A percentile compares a stretch with the other conserved stretches of the same genome.
phyloP scores from a whole-genome alignment of 2,888 invertebrate genomes.

The Brachyptera putata region DNA sequence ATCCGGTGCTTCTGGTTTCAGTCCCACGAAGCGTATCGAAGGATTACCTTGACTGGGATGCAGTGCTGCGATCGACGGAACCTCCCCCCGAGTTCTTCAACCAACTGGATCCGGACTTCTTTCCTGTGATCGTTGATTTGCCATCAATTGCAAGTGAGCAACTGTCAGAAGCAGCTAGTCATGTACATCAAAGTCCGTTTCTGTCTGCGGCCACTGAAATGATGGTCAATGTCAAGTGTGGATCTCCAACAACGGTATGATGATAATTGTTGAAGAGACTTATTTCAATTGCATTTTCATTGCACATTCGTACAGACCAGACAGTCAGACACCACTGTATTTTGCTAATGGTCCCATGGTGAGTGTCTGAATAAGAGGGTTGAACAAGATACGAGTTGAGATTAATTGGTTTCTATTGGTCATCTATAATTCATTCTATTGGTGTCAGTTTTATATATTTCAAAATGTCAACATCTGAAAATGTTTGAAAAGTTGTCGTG shows the following conservation, averaged over 20 bases:
- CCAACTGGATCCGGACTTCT: constrained; percentile 37
- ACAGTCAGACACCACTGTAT: too few species aligned
- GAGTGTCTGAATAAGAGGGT: too few species aligned
- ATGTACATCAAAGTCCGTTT: constrained; percentile 46
- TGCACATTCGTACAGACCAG: neutral
- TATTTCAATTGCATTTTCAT: neutral
- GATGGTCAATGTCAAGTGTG: constrained; percentile 45
- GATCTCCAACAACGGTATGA: constrained; percentile 44
- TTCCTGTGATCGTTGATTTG: constrained; percentile 44
- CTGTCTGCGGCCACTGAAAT: constrained; percentile 46
- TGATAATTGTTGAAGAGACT: neutral
- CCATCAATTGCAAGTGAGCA: constrained; percentile 44
- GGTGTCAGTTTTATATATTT: too few species aligned
- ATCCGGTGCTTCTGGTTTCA: constrained; percentile 3
- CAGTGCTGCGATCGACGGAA: constrained; percentile 32
- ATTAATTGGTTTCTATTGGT: too few species aligned
- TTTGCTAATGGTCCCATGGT: too few species aligned
- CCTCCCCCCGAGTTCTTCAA: constrained; percentile 37
- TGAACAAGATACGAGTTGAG: too few species aligned
- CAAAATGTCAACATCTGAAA: too few species aligned
- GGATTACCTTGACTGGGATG: constrained; percentile 27
- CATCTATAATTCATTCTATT: too few species aligned
- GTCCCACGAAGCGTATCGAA: neutral
- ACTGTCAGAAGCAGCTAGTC: constrained; percentile 34
- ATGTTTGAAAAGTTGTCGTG: too few species aligned